Evolutionary conservation across 2,888 invertebrate species (phyloP), one percentile per base, ranked within the genome.

Genomic region (Phragmatobia fuliginosa): DNA sequence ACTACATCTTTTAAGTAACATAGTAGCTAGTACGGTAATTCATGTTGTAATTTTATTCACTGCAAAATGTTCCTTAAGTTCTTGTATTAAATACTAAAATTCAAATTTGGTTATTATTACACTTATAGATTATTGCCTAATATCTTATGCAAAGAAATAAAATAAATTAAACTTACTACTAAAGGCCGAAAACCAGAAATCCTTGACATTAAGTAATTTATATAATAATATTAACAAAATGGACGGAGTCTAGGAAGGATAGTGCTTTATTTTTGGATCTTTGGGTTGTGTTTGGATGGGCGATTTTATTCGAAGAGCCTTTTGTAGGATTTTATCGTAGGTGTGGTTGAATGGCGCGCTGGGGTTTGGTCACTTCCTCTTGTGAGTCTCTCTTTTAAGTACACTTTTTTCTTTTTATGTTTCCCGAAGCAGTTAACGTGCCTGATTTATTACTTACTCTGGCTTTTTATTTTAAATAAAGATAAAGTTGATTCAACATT

Each of bases 341-440:
- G 76, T 78, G 70, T 72, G 70, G 70, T 67, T 76, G 71, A 74
- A 76, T 76, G 62, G 69, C 69, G 68, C 60, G 36, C 69, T 64
- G 58, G 74, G 74, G 74, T 72, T 69, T 73, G 69, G 76, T 68
- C 70, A 75, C 76, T 74, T 75, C 75, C 65, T 75, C 38, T 60
- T 58, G 49, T 28, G 60, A 71, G 66, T 66, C 45, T 63, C 73
- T 73, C 41, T 73, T 69, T 62, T 59, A 67, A 72, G 68, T 68
- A 56, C 31, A 62, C 71, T 70, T 72, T 69, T 71, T 56, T 66
- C 36, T 52, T 68, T 60, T 65, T 69, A 67, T 62, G 41, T 66
- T 63, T 38, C 52, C 52, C 32, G 21, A 45, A 68, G 66, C 62
- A 66, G 71, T 68, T 68, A 68, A 68, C 71, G 58, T 62, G 63